These are phyloP conservation scores for Poeciliopsis infans DNA, from an alignment of 2,797 vertebrate species.

Conservation along the genomic window DNA sequence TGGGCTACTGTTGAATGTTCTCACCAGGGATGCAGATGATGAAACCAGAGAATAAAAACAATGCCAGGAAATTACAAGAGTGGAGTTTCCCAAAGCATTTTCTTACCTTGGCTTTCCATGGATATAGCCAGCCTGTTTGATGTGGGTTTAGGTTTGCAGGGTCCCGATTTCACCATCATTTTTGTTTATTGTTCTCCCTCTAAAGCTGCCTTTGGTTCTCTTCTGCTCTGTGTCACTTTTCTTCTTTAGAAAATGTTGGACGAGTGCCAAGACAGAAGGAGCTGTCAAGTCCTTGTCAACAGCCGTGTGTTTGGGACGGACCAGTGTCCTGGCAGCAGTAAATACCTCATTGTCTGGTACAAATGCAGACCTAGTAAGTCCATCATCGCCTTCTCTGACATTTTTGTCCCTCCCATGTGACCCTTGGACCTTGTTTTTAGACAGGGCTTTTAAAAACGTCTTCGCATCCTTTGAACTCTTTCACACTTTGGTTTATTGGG, in stretches of 20 bases:
- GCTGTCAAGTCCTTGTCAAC: slow-evolving; percentile 89
- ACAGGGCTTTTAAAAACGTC: neutral
- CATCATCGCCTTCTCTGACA: slow-evolving; percentile 25
- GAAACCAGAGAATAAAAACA: slow-evolving; percentile 57
- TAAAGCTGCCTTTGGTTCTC: slow-evolving; percentile 54
- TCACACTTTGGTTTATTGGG: neutral
- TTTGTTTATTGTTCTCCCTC: slow-evolving; percentile 55
- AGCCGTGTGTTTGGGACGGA: slow-evolving; percentile 89
- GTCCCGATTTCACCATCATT: slow-evolving; percentile 47
- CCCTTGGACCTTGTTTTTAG: slow-evolving; percentile 9
- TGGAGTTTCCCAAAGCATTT: slow-evolving; percentile 44
- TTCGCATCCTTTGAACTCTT: neutral
- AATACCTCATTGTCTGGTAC: slow-evolving; percentile 90
- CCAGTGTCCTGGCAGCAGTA: slow-evolving; percentile 88
- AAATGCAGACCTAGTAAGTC: slow-evolving; percentile 93
- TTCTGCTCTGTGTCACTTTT: slow-evolving; percentile 45
- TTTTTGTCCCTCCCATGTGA: slow-evolving; percentile 29
- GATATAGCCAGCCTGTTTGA: slow-evolving; percentile 60
- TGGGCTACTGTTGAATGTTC: slow-evolving; percentile 46
- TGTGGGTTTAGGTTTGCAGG: slow-evolving; percentile 67
- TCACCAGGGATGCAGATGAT: slow-evolving; percentile 58
- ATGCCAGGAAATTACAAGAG: slow-evolving; percentile 53
- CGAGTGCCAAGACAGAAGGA: slow-evolving; percentile 90
- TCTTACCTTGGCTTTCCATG: slow-evolving; percentile 35
- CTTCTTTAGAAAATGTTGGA: slow-evolving; percentile 89